Conservation (phyloP, 2,113 vertebrate genomes). For the Patagioenas fasciata region DNA sequence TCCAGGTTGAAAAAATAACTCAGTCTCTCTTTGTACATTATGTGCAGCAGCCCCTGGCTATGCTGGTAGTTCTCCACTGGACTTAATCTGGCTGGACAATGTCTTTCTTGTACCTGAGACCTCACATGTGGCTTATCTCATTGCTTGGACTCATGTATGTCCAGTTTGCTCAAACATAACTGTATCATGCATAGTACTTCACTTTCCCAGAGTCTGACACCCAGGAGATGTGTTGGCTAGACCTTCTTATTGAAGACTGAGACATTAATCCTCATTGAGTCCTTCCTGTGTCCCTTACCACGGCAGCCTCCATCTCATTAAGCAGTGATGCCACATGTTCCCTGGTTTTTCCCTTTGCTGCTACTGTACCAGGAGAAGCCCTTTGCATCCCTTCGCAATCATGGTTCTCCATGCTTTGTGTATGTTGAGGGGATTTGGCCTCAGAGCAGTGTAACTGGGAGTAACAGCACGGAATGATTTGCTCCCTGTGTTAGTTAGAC, state of each 20-base stretch:
- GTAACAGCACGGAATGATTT: rapidly evolving
- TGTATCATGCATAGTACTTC: neutral
- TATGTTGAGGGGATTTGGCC: neutral
- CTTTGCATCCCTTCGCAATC: neutral
- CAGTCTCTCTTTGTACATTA: rapidly evolving
- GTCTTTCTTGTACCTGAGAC: rapidly evolving
- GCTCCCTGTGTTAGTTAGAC: rapidly evolving
- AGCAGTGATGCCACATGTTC: neutral
- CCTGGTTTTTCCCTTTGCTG: neutral
- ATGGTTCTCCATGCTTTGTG: neutral
- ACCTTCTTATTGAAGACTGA: neutral
- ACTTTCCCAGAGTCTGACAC: neutral
- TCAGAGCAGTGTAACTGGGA: neutral
- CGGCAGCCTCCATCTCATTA: rapidly evolving
- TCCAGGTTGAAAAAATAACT: neutral
- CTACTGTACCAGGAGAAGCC: neutral
- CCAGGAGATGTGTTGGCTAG: neutral
- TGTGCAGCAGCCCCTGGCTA: neutral
- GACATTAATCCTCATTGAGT: neutral
- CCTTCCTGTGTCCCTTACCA: neutral
- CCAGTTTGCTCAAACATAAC: no score
- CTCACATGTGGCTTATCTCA: neutral
- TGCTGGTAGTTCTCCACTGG: rapidly evolving
- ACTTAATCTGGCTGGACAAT: rapidly evolving
- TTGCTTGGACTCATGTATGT: neutral